A percentile compares a stretch with the other conserved stretches of the same genome.
Conservation (phyloP, 2,888 invertebrate species). For the Heteromurus nitidus region DNA sequence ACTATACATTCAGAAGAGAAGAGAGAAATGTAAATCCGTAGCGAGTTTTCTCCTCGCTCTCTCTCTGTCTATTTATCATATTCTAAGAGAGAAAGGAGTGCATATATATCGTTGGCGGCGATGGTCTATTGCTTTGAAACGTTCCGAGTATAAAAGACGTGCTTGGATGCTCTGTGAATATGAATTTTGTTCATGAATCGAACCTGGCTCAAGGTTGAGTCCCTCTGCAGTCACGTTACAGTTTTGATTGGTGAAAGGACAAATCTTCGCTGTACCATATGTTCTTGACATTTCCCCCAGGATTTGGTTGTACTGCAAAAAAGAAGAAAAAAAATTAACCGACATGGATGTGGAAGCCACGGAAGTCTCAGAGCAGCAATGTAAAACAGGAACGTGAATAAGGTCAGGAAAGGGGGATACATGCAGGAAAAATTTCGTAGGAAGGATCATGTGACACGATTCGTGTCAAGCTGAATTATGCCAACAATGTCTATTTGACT, state of each 20-base stretch:
- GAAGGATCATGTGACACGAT: too few relatives aligned
- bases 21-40: too few relatives aligned
- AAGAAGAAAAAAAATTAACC: neutral
- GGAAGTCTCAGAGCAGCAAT: too few relatives aligned
- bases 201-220: conserved; percentile 78
- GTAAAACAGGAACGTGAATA: conserved; percentile 32
- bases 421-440: neutral
- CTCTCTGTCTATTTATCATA: too few relatives aligned
- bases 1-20: too few relatives aligned
- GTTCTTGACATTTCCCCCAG: conserved; percentile 85
- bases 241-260: conserved; percentile 78
- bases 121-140: too few relatives aligned
- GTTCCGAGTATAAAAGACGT: too few relatives aligned
- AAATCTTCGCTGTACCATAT: conserved; percentile 84
- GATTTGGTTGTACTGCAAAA: conserved; percentile 74
- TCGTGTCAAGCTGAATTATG: too few relatives aligned
- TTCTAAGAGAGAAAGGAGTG: neutral
- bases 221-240: conserved; percentile 77
- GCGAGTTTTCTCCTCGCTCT: too few relatives aligned
- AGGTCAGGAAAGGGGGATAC: conserved; percentile 26
- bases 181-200: conserved; percentile 23
- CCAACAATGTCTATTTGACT: too few relatives aligned
- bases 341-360: too few relatives aligned
- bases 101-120: conserved; percentile 2
- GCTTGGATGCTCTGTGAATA: neutral